Conservation (phyloP, 2,888 invertebrate species). For the Temnothorax ravouxi region DNA sequence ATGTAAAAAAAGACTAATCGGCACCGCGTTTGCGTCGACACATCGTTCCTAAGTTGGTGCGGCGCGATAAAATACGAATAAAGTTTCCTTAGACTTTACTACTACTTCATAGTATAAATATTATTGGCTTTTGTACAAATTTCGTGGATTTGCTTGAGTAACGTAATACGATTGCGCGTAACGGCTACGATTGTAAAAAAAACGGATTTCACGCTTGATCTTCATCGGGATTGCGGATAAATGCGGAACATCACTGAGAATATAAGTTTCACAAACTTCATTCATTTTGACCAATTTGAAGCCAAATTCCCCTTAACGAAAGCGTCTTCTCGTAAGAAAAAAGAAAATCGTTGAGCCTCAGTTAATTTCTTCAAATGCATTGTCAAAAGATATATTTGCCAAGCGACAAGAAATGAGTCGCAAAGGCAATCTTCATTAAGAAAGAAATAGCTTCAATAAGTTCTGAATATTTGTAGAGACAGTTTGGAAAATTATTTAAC, state of each 20-base stretch:
- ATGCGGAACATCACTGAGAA: neutral
- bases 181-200: constrained; percentile 2
- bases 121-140: constrained; percentile 46
- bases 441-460: neutral
- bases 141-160: constrained; percentile 1
- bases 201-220: neutral
- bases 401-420: neutral
- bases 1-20: constrained; percentile 33
- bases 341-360: neutral
- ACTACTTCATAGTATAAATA: constrained; percentile 46
- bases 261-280: constrained; percentile 28
- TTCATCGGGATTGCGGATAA: neutral
- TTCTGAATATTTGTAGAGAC: neutral
- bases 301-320: neutral
- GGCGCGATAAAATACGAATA: constrained; percentile 14
- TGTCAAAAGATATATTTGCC: neutral
- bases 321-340: neutral
- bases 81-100: constrained; percentile 21
- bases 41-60: neutral
- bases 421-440: neutral
- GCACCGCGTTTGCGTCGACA: constrained; percentile 48
- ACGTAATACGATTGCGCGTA: constrained; percentile 17
- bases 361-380: neutral
- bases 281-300: neutral
- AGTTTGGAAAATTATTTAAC: neutral